Evolutionary conservation across 2,113 vertebrate genomes (phyloP), one percentile per base, ranked within the genome.

Genomic region (Larimichthys polyactis): DNA sequence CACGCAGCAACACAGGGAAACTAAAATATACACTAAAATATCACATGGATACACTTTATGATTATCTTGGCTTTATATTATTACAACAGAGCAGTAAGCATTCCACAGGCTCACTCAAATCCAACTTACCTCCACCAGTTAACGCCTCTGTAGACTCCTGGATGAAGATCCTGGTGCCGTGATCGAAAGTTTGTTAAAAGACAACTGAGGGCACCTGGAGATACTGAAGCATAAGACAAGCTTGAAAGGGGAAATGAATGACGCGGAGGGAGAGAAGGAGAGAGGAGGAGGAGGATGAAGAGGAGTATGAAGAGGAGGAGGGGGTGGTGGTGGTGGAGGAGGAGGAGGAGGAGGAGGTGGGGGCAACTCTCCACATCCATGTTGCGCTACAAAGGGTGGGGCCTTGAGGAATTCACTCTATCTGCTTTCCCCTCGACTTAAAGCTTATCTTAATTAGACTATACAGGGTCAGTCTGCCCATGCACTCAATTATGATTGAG

Each of bases 301-400:
- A 43, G 36, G 51, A 24, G 14, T 11, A 19, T 29, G 22, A 52
- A 51, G 20, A 43, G 36, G 60, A 24, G 24, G 15, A 15, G 4
- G 36, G 8, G 36, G 36, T 36, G 36, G 36, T 36, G 36, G 36
- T 9, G 36, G 52, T 36, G n/a, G 1, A 51, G 46, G 54, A 32
- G n/a, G 54, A n/a, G 9, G 49, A 15, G n/a, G 52, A n/a, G 22
- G 72, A 43, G 43, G 79, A 55, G 81, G 86, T 62, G 84, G 77
- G 75, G 54, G 81, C 77, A 84, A 86, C 84, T 84, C 91, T 91
- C 84, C 85, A 91, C 90, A 90, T 93, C 89, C 89, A 94, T 92
- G 92, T 89, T 91, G 90, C 92, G 92, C 89, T 91, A 87, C 87
- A 90, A 92, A 95, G 95, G 95, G 95, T 96, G 95, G 94, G 95